A percentile compares a stretch with the other conserved stretches of the same genome.
phyloP scores from a whole-genome alignment of 2,113 vertebrate species.

The Oreochromis spilurus region DNA sequence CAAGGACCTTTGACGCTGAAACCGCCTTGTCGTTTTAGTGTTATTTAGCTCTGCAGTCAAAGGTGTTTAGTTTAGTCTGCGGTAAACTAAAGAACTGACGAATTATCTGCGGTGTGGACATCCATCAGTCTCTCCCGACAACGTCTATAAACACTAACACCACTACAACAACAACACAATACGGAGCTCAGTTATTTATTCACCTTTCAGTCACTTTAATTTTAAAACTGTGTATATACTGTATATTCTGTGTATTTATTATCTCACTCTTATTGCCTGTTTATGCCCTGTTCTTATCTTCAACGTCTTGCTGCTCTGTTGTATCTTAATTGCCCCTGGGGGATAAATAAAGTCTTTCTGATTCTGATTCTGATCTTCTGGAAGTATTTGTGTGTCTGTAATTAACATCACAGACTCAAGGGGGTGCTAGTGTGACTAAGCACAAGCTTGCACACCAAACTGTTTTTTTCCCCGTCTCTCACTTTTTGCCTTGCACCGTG shows the following conservation, averaged over 20 bases:
- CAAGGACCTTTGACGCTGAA: background rate
- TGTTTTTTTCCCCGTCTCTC: background rate
- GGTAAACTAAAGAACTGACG: background rate
- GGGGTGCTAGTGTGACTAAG: slow-evolving; percentile 5
- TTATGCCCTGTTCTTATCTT: too few relatives aligned
- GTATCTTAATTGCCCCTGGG: too few relatives aligned
- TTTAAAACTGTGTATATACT: too few relatives aligned
- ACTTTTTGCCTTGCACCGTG: background rate
- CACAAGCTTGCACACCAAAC: background rate
- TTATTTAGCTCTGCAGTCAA: background rate
- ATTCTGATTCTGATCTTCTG: background rate
- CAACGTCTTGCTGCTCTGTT: too few relatives aligned
- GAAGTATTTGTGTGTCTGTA: background rate
- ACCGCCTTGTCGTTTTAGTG: background rate
- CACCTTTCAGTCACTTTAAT: too few relatives aligned
- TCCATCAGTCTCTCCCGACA: background rate
- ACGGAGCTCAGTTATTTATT: slow-evolving; percentile 11
- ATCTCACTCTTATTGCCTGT: too few relatives aligned
- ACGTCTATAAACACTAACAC: slow-evolving; percentile 35
- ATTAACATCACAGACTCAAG: background rate
- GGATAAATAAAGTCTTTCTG: too few relatives aligned
- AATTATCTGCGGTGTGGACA: background rate
- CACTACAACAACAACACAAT: background rate
- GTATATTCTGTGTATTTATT: too few relatives aligned
- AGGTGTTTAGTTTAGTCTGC: background rate